Base-by-base conservation (phyloP, 2,797 vertebrate genomes). In the Pipistrellus pygmaeus region DNA sequence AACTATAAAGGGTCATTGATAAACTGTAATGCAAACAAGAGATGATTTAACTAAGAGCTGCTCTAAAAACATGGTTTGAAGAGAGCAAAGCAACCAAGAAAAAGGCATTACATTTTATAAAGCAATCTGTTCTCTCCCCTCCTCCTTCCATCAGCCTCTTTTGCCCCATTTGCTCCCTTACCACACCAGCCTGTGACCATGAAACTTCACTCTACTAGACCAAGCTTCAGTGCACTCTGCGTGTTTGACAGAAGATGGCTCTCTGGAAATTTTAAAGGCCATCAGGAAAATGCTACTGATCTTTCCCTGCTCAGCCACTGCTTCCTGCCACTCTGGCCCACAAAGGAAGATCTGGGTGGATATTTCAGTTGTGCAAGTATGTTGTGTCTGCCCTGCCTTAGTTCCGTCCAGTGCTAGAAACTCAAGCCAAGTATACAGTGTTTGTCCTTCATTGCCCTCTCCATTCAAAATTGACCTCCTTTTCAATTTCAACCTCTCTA, bases 401-500 rank as follows among this genome's bases (percentile, higher is more conserved):
- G 21, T 20, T 85, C 41, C 51, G 18, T 30, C 78, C 18, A 78
- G 8, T 18, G 3, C 38, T 60, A 35, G 44, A 62, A 92, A 51
- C 55, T 25, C 14, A 2, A 64, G 18, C 8, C 60, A 38, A 27
- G 11, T 35, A 11, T 6, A 1, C 13, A 4, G 18, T 15, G 3
- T 11, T 6, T 62, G 6, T 48, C 18, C 10, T 17, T 38, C 55
- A 6, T 18, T 20, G 11, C 18, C 14, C 4, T 66, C 15, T 51
- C 35, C 44, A 30, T 51, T 69, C 21, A 68, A 32, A 53, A 21
- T 15, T 53, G 18, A 53, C 41, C 27, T 86, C 44, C 51, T 91
- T 94, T 91, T 86, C 44, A 75, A 53, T 92, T 92, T 69, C 72
- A 91, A 80, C 75, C n/a, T 32, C 46, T 73, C n/a, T 48, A 66